Conservation (phyloP, 2,888 invertebrate species). For the Rhagonycha lutea region DNA sequence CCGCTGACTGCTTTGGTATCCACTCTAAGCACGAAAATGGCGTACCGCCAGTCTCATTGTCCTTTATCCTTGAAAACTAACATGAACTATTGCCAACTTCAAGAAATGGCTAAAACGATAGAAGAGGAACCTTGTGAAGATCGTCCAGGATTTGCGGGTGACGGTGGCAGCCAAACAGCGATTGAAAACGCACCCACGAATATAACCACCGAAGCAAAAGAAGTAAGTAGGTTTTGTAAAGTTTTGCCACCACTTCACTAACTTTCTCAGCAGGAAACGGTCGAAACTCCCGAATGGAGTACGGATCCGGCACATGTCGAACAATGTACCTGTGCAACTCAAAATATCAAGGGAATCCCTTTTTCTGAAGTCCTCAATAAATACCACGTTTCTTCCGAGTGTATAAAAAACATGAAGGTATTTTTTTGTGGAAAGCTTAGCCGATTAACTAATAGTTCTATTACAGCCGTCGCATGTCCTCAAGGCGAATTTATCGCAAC, state of each 20-base stretch:
- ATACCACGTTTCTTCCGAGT: slow-evolving; percentile 25
- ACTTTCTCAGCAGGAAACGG: background rate
- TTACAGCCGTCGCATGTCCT: background rate
- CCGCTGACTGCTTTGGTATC: slow-evolving; percentile 48
- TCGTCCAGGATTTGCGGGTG: slow-evolving; percentile 22
- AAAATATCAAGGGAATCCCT: slow-evolving; percentile 41
- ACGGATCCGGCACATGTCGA: slow-evolving; percentile 36
- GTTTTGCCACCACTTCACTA: background rate
- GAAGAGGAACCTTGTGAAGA: slow-evolving; percentile 48
- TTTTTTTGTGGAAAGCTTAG: no score
- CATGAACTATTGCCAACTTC: slow-evolving; percentile 50
- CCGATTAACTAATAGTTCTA: background rate
- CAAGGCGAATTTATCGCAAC: background rate
- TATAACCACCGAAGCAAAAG: background rate
- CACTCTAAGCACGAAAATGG: slow-evolving; percentile 46
- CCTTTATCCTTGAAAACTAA: slow-evolving; percentile 43
- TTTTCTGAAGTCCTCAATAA: slow-evolving; percentile 48
- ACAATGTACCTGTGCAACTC: slow-evolving; percentile 49
- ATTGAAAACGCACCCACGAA: slow-evolving; percentile 2
- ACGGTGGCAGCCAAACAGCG: background rate
- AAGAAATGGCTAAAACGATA: slow-evolving; percentile 51
- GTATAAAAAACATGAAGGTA: background rate
- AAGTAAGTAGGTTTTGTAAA: slow-evolving; percentile 2
- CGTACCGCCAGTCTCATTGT: slow-evolving; percentile 41
- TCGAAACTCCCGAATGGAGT: slow-evolving; percentile 33